Base-by-base conservation (phyloP, 2,113 vertebrate genomes). In the Dissostichus mawsoni region DNA sequence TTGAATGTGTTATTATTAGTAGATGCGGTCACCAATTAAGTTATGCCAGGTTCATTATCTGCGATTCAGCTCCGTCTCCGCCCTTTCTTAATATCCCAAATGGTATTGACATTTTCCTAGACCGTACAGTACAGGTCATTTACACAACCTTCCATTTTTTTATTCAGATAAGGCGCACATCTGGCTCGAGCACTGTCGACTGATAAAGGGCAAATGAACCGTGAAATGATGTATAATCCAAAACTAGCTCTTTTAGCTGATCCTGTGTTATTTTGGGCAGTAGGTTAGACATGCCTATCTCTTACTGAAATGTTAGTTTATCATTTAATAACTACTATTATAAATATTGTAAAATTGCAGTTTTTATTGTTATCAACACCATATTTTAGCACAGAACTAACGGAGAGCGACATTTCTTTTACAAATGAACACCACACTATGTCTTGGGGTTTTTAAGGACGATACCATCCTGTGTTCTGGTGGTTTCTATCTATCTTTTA, bases 81-180 rank as follows among this genome's bases (percentile, higher is more conserved):
- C 57, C 48, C 64, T 23, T 36, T 77, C 41, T 70, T 69, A 50
- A 72, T 56, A 69, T 55, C 53, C 10, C 53, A 81, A 87, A 79
- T 76, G 70, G 55, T 76, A 76, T 52, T 90, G 85, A 76, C 74
- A 90, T 87, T 81, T 85, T 74, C 67, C 73, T 55, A 25, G 61
- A 23, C 45, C 0, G n/a, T 53, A 53, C 44, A 13, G 73, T 13
- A 3, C 20, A 76, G 71, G 52, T 64, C 51, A 76, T 63, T 78
- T 73, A 36, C 45, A 47, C n/a, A 3, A 51, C 18, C 7, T n/a
- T 66, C 33, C n/a, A 5, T 36, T 55, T 11, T 8, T 66, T 9
- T 73, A 50, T 25, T 4, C 3, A 45, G 29, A 1, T 20, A 70
- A 50, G 12, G 9, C 41, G 33, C 5, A n/a, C 80, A 20, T 58